Conservation (phyloP, 1,140 invertebrate genomes). For the Asbolus verrucosus region DNA sequence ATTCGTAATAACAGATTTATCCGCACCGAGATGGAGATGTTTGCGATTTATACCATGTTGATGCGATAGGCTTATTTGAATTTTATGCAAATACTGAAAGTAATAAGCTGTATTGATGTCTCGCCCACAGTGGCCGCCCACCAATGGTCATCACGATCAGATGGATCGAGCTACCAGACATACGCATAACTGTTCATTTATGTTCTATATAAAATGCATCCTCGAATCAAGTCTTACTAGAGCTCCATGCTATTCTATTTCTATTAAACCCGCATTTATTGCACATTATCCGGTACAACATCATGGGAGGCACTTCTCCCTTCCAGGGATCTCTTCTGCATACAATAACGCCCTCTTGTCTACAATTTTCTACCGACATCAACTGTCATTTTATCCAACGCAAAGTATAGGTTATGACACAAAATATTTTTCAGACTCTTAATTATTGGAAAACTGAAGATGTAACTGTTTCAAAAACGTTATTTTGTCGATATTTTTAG, state of each 20-base stretch:
- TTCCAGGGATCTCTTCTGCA: no score
- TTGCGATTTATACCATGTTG: slow-evolving; percentile 27
- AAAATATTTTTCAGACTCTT: no score
- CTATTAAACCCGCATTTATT: slow-evolving; percentile 8
- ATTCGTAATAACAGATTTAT: slow-evolving; percentile 20
- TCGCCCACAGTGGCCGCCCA: slow-evolving; percentile 16
- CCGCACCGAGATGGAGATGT: slow-evolving; percentile 23
- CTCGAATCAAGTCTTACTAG: slow-evolving; percentile 1
- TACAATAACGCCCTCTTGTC: no score
- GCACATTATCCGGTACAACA: slow-evolving; percentile 1
- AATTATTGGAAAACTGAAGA: no score
- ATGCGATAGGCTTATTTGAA: slow-evolving; percentile 25
- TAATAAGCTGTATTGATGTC: slow-evolving; percentile 34
- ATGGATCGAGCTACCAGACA: slow-evolving; percentile 30
- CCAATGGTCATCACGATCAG: slow-evolving; percentile 26
- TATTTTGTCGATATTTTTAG: no score
- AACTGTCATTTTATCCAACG: no score
- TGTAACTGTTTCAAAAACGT: no score
- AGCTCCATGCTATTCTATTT: slow-evolving; percentile 4
- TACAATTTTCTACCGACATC: no score
- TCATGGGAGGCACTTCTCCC: background rate
- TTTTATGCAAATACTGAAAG: slow-evolving; percentile 33
- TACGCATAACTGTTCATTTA: slow-evolving; percentile 35
- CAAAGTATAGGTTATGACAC: no score
- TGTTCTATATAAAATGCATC: slow-evolving; percentile 1